A percentile compares a stretch with the other conserved stretches of the same genome.
Evolutionary conservation across 2,797 vertebrate genomes (phyloP).

Genomic region (Tolypeutes matacus): DNA sequence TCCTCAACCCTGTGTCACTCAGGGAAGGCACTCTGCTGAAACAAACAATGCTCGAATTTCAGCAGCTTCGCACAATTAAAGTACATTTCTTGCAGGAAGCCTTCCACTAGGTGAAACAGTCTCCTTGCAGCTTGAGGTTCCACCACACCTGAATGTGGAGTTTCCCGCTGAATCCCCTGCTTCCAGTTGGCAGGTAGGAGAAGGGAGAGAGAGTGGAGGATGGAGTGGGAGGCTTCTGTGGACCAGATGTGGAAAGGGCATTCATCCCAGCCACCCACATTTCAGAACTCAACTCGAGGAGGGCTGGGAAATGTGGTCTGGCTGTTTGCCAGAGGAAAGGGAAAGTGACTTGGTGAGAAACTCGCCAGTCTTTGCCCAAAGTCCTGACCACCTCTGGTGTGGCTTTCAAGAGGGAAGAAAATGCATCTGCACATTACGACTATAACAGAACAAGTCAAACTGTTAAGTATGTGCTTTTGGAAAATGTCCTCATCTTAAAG

Average conservation of each 20-base stretch:
- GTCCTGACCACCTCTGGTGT: background rate
- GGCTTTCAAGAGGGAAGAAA: constrained; percentile 18
- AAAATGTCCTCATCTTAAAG: constrained; percentile 54
- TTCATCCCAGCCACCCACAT: background rate
- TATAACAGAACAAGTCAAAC: background rate
- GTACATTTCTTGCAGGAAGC: background rate
- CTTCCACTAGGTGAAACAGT: background rate
- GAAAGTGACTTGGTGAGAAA: background rate
- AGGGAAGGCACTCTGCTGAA: background rate
- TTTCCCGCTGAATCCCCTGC: background rate
- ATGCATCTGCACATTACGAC: background rate
- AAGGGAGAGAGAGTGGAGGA: background rate
- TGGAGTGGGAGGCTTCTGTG: background rate
- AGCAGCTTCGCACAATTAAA: constrained; percentile 3
- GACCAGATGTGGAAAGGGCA: background rate
- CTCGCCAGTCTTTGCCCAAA: background rate
- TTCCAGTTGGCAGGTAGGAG: background rate
- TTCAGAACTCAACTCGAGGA: background rate
- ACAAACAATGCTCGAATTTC: constrained; percentile 21
- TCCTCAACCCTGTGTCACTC: background rate
- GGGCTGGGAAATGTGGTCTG: background rate
- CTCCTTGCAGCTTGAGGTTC: background rate
- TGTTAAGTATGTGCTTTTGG: background rate
- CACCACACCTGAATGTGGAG: background rate
- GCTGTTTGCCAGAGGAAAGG: constrained; percentile 1